Percentiles rank a stretch among this genome's conserved stretches.
Evolutionary conservation across 2,888 invertebrate species (phyloP).

Genomic region (Phragmatobia fuliginosa): DNA sequence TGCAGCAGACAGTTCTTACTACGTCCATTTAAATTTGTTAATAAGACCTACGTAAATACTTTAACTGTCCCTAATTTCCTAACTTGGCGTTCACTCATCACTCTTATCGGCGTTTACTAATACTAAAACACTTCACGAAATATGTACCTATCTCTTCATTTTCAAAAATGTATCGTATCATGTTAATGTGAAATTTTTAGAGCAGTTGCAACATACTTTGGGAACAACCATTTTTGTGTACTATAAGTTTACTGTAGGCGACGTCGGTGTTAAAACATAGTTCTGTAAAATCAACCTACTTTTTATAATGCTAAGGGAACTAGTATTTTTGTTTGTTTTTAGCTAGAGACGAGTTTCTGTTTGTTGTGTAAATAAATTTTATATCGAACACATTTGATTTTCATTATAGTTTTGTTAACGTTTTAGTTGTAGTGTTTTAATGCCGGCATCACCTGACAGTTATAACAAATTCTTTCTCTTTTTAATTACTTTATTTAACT

Average conservation of each 20-base stretch:
- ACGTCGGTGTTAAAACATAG: slow-evolving; percentile 81
- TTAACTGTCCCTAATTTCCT: not conserved
- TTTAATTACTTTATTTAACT: not conserved
- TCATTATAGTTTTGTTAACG: slow-evolving; percentile 39
- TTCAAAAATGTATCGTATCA: not conserved
- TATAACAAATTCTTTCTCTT: not conserved
- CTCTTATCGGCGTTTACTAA: not conserved
- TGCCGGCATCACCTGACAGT: slow-evolving; percentile 78
- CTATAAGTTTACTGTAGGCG: slow-evolving; percentile 54
- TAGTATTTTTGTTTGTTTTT: slow-evolving; percentile 55
- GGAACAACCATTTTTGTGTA: slow-evolving; percentile 31
- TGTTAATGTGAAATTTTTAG: not conserved
- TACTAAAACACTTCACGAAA: not conserved
- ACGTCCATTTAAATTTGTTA: not conserved
- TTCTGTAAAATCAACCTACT: slow-evolving; percentile 46
- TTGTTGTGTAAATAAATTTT: slow-evolving; percentile 67
- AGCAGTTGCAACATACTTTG: slow-evolving; percentile 9
- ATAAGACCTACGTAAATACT: not conserved
- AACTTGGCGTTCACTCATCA: not conserved
- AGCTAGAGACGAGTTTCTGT: slow-evolving; percentile 47
- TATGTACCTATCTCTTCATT: too few relatives aligned
- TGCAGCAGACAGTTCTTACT: not conserved
- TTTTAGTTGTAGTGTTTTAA: slow-evolving; percentile 67
- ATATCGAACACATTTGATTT: slow-evolving; percentile 54
- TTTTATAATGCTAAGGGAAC: slow-evolving; percentile 42